Percentiles rank a stretch among this genome's conserved stretches.
Evolutionary conservation across 2,797 vertebrate genomes (phyloP).

Genomic region (Falco concolor): DNA sequence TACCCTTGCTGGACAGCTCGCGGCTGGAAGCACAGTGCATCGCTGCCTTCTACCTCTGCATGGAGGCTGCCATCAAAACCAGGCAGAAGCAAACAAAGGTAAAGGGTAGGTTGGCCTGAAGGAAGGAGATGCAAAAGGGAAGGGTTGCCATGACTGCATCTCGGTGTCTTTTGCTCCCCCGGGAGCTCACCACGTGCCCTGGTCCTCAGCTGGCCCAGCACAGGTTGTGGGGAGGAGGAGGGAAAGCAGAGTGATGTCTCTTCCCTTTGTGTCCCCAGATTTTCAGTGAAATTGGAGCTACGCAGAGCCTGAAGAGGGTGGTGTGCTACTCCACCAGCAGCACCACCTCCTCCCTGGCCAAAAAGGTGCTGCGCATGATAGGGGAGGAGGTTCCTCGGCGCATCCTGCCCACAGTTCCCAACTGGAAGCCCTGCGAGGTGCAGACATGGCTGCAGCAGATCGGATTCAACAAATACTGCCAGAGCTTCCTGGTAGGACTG

Average conservation of each 20-base stretch:
- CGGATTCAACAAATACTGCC: conserved; percentile 84
- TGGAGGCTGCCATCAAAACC: conserved; percentile 90
- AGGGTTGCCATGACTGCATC: background rate
- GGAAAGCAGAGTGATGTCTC: background rate
- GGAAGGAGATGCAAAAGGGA: background rate
- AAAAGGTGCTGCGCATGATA: conserved; percentile 85
- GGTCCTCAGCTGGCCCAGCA: fast-evolving
- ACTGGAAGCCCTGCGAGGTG: conserved; percentile 93
- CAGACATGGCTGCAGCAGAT: conserved; percentile 96
- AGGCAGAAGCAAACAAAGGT: conserved; percentile 94
- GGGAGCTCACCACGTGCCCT: background rate
- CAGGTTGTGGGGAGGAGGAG: background rate
- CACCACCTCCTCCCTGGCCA: conserved; percentile 86
- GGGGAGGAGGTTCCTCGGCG: conserved; percentile 88
- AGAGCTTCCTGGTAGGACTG: conserved; percentile 85
- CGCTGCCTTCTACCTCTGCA: conserved; percentile 92
- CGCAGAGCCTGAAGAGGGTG: conserved; percentile 91
- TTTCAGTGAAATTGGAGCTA: conserved; percentile 93
- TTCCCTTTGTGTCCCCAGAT: conserved; percentile 73
- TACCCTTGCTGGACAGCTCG: conserved; percentile 89
- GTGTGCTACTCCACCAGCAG: conserved; percentile 93
- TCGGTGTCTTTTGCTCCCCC: background rate
- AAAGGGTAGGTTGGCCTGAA: background rate
- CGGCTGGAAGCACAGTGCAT: conserved; percentile 94
- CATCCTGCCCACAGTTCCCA: conserved; percentile 87